phyloP scores from a whole-genome alignment of 1,140 invertebrate genomes.

The Bilobella aurantiaca region DNA sequence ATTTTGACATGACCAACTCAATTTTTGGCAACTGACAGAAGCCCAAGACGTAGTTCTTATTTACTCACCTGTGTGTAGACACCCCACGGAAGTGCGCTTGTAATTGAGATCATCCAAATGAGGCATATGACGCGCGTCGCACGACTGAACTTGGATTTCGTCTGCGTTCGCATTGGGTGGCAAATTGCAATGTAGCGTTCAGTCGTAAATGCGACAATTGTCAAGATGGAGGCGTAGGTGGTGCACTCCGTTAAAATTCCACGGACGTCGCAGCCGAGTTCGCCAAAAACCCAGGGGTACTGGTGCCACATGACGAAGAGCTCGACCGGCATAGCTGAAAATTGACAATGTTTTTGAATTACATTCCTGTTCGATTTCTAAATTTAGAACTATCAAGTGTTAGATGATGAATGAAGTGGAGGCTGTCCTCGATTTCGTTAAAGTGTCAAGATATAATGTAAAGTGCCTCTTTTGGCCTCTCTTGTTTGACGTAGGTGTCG shows the following conservation, averaged over 20 bases:
- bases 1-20: too few species aligned
- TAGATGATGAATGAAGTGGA: too few species aligned
- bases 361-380: too few species aligned
- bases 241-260: constrained; percentile 35
- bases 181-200: constrained; percentile 57
- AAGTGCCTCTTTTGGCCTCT: too few species aligned
- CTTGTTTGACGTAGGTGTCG: too few species aligned
- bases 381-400: too few species aligned
- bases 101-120: constrained; percentile 64
- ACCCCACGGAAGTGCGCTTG: constrained; percentile 69
- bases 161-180: constrained; percentile 67
- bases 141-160: constrained; percentile 65
- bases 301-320: constrained; percentile 82
- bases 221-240: constrained; percentile 44
- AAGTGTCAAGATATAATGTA: too few species aligned
- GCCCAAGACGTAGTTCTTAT: too few species aligned
- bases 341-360: too few species aligned
- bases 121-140: constrained; percentile 66
- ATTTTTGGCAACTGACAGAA: too few species aligned
- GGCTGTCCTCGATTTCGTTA: too few species aligned
- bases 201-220: constrained; percentile 42
- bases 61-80: constrained; percentile 39
- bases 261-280: constrained; percentile 30
- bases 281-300: constrained; percentile 53
- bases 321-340: constrained; percentile 80